Evolutionary conservation across 2,888 invertebrate genomes (phyloP), one percentile per base, ranked within the genome.

Genomic region (Lamellibrachia columna): DNA sequence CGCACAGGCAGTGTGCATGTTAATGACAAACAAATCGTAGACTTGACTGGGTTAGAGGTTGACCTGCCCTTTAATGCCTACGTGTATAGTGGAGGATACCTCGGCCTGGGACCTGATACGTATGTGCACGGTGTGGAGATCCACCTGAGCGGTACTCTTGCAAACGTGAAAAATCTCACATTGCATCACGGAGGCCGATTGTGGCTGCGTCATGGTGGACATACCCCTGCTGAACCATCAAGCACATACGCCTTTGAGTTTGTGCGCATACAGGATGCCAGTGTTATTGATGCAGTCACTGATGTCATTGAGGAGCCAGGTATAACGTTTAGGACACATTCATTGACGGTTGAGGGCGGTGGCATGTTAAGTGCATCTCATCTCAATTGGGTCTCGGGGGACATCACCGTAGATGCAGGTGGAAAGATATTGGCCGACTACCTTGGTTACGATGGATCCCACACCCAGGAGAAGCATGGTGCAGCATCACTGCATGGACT

Each of bases 31-130:
- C 95, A 95, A 92, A 93, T 93, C 1, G 92, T 95, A 94, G 95
- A 95, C 92, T 93, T 95, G 6, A 52, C 93, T 9, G 93, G 95
- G 52, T 94, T 94, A 90, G 95, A 95, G 92, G 94, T 95, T n/a
- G 95, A 95, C 92, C 94, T 95, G 15, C 95, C 95, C 0, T 95
- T 95, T 92, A 95, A 95, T 92, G 93, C 93, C 15, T 94, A 95
- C 91, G 94, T 95, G 2, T 95, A 95, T 92, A 90, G 60, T n/a
- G 94, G 94, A n/a, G 95, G 95, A 6, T 92, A 93, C 92, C 94
- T 95, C 7, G 95, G 95, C 7, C 93, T 95, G 75, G 95, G 95
- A 8, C 94, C 95, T 0, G 94, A 95, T 92, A 95, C 95, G 2
- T 92, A 93, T 90, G 93, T 95, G 52, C 95, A 95, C 93, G 94